Conservation (phyloP, 2,797 vertebrate genomes). For the Cryptoprocta ferox region DNA sequence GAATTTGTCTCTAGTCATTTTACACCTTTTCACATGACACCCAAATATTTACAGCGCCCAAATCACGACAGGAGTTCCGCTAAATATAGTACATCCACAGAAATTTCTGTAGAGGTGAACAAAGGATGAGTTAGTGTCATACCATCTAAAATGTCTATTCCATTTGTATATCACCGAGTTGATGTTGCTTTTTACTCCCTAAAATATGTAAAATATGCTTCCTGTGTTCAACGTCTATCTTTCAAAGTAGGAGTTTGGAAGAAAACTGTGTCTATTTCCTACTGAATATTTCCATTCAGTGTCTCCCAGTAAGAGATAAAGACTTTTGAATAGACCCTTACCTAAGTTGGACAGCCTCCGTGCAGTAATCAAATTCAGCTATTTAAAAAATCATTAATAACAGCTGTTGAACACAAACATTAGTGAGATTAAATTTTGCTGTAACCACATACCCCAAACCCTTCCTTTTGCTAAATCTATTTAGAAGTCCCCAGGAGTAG, state of each 20-base stretch:
- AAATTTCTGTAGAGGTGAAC: conserved; percentile 48
- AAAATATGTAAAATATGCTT: conserved; percentile 55
- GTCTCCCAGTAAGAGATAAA: not conserved
- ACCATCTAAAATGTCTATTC: conserved; percentile 53
- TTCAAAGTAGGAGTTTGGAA: conserved; percentile 61
- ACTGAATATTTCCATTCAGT: not conserved
- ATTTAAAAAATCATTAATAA: conserved; percentile 14
- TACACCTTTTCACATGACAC: conserved; percentile 64
- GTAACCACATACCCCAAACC: conserved; percentile 70
- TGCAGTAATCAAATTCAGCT: conserved; percentile 43
- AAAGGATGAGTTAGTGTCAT: conserved; percentile 54
- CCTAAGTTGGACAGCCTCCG: not conserved
- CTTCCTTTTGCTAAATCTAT: conserved; percentile 76
- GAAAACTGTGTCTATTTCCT: conserved; percentile 43
- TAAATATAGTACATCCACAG: conserved; percentile 60
- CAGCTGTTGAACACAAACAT: conserved; percentile 64
- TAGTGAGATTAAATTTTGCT: conserved; percentile 55
- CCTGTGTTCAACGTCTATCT: conserved; percentile 38
- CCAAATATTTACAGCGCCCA: conserved; percentile 68
- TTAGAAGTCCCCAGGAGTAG: conserved; percentile 80
- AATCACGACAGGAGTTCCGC: conserved; percentile 40
- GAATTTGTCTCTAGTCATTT: conserved; percentile 65
- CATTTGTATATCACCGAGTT: conserved; percentile 29
- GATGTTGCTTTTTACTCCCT: conserved; percentile 28
- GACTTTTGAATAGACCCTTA: conserved; percentile 44